These are phyloP conservation scores for Eulemur rubriventer DNA, from an alignment of 2,797 vertebrate species.

Conservation along the genomic window DNA sequence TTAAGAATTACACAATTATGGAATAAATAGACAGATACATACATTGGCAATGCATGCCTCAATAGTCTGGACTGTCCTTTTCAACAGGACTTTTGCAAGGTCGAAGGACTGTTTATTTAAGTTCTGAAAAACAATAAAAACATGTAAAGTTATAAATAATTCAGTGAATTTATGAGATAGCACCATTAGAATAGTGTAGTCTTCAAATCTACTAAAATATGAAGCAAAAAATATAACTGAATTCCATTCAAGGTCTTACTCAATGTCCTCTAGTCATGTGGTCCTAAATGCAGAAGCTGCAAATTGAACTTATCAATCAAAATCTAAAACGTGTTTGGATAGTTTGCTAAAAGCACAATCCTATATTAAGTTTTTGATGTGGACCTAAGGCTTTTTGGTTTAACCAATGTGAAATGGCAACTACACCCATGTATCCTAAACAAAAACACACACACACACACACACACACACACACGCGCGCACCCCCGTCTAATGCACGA, in stretches of 20 bases:
- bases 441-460: too few species aligned
- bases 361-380: constrained; percentile 7
- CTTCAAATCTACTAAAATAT: constrained; percentile 30
- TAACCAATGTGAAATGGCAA: not conserved
- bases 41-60: constrained; percentile 99
- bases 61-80: constrained; percentile 98
- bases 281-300: not conserved
- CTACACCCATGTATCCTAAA: not conserved
- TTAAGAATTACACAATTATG: constrained; percentile 30
- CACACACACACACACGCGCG: not conserved
- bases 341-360: not conserved
- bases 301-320: constrained; percentile 9
- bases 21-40: constrained; percentile 81
- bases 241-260: constrained; percentile 1
- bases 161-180: constrained; percentile 29
- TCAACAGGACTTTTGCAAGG: constrained; percentile 96
- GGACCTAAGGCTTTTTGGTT: not conserved
- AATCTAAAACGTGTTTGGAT: not conserved
- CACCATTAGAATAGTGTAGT: not conserved
- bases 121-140: constrained; percentile 90
- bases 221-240: constrained; percentile 9
- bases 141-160: constrained; percentile 23
- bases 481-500: not conserved
- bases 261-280: not conserved
- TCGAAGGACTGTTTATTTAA: constrained; percentile 99